Base-by-base conservation (phyloP, 2,797 vertebrate species). In the Australoheros facetus region DNA sequence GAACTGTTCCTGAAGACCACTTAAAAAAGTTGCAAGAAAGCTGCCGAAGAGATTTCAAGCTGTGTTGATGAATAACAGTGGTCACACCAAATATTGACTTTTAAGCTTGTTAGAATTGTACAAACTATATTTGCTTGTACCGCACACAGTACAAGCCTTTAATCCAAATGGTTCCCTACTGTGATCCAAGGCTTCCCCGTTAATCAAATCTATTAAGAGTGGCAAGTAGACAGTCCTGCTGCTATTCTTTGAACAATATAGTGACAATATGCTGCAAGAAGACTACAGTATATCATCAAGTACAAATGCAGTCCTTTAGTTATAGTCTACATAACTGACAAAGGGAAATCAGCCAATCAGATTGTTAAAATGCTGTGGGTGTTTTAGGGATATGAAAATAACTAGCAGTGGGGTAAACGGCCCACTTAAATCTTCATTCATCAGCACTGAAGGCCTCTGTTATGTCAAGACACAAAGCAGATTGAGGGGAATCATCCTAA, bases 131-230 rank as follows among this genome's bases (percentile, higher is more conserved):
- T 37, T 37, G 34, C 34, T 37, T 37, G 34, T 37, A 10, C 34
- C 34, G 34, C 34, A 75, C 58, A 51, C 55, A 79, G 80, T 78
- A 71, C 73, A 73, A 78, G 73, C 71, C 83, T 85, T 84, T 37
- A 91, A 90, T 91, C 90, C 74, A 55, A 74, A 80, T 3, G 45
- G 19, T 51, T 82, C 75, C 86, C 81, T 45, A 9, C 87, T 84
- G 85, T 26, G 82, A 87, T 78, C 76, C 64, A 54, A 69, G 55
- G 59, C 56, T 42, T 23, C 73, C 60, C 85, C 70, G 78, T 70
- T 90, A 85, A 90, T 89, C 87, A 87, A 84, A 87, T 76, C 70
- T 70, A 85, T 71, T 60, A 78, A 58, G 59, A 75, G 77, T 42
- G 75, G 80, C 71, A 74, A 77, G 78, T 73, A 86, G 88, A 85